phyloP scores from a whole-genome alignment of 2,113 vertebrate genomes.

The Vanacampus margaritifer region DNA sequence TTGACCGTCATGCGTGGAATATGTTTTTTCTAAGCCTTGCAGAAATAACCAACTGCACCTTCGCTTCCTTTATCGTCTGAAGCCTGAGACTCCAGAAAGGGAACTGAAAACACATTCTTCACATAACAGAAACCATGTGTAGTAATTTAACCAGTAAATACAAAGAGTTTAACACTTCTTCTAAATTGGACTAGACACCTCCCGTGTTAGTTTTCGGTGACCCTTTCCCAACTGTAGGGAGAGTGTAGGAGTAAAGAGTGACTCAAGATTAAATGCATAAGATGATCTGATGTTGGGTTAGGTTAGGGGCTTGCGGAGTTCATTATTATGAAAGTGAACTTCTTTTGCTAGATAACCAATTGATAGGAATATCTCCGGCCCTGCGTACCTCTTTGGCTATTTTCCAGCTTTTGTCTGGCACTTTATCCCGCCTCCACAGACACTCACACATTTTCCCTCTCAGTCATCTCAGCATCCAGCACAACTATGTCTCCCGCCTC shows the following conservation, averaged over 20 bases:
- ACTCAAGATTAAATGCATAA: slow-evolving; percentile 10
- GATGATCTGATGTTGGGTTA: slow-evolving; percentile 15
- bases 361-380: slow-evolving; percentile 16
- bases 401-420: slow-evolving; percentile 26
- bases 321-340: slow-evolving; percentile 27
- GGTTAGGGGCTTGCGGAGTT: background rate
- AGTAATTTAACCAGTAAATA: no score
- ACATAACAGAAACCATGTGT: background rate
- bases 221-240: background rate
- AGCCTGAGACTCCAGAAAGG: background rate
- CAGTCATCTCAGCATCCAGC: slow-evolving; percentile 24
- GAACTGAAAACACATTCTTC: background rate
- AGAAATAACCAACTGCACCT: background rate
- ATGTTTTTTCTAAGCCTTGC: slow-evolving; percentile 16
- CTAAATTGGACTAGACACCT: no score
- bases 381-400: slow-evolving; percentile 33
- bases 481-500: background rate
- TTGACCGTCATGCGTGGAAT: slow-evolving; percentile 39
- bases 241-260: background rate
- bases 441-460: slow-evolving; percentile 23
- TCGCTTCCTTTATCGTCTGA: background rate
- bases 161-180: no score
- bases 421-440: slow-evolving; percentile 9
- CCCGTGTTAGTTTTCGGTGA: no score
- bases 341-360: slow-evolving; percentile 20